Conservation (phyloP, 2,888 invertebrate species). For the Scaptomyza tumidula region DNA sequence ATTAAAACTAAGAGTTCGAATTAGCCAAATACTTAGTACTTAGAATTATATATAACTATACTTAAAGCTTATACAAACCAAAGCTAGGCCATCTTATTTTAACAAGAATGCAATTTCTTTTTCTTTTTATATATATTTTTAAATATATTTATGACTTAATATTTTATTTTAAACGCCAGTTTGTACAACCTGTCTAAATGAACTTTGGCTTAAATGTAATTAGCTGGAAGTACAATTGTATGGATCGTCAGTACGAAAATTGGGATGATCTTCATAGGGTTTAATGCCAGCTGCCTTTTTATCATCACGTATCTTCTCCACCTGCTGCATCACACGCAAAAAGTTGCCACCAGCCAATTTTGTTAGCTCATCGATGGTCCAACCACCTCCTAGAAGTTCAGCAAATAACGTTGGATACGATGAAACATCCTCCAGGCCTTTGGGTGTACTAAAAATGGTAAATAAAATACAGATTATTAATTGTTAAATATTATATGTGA, state of each 20-base stretch:
- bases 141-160: conserved; percentile 1
- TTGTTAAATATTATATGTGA: too few species aligned
- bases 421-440: conserved; percentile 92
- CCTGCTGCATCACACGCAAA: conserved; percentile 87
- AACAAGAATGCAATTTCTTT: conserved; percentile 36
- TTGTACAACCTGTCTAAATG: conserved; percentile 61
- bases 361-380: conserved; percentile 91
- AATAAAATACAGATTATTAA: background rate
- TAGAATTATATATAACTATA: conserved; percentile 19
- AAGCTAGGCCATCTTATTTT: conserved; percentile 55
- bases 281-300: conserved; percentile 89
- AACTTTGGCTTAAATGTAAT: conserved; percentile 72
- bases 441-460: conserved; percentile 87
- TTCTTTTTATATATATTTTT: conserved; percentile 9
- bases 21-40: conserved; percentile 34
- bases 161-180: conserved; percentile 14
- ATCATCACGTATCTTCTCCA: conserved; percentile 90
- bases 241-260: conserved; percentile 84
- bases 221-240: conserved; percentile 85
- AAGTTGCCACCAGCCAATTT: conserved; percentile 92
- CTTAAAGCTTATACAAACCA: conserved; percentile 71
- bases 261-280: conserved; percentile 89
- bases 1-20: conserved; percentile 24
- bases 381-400: conserved; percentile 91
- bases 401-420: conserved; percentile 92